Conservation (phyloP, 2,113 vertebrate genomes). For the Callipepla californica region DNA sequence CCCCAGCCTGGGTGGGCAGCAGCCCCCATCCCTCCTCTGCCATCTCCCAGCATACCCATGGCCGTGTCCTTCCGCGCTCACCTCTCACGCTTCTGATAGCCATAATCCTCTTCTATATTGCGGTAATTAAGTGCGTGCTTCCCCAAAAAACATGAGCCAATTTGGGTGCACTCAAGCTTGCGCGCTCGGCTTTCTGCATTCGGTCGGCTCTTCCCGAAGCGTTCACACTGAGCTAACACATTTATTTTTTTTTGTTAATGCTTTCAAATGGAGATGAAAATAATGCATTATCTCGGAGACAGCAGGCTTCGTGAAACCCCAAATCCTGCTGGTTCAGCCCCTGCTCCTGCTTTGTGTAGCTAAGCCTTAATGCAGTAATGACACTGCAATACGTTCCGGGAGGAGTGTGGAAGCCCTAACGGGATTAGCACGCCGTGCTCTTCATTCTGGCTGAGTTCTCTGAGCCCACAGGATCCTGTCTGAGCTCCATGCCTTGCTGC, state of each 20-base stretch:
- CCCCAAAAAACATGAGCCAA: neutral
- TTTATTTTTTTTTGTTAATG: neutral
- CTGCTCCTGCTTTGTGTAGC: neutral
- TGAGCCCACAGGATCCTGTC: neutral
- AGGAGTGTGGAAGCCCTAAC: neutral
- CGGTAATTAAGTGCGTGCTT: neutral
- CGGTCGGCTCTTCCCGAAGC: neutral
- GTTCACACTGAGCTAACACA: constrained; percentile 13
- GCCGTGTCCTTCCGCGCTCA: neutral
- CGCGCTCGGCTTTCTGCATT: neutral
- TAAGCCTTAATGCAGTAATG: neutral
- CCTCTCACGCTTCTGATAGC: neutral
- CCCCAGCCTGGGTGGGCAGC: no score
- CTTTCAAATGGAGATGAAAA: constrained; percentile 42
- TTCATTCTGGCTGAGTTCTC: neutral
- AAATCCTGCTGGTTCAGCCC: constrained; percentile 17
- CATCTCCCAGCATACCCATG: neutral
- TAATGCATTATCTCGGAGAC: neutral
- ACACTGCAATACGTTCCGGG: neutral
- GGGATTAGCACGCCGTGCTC: neutral
- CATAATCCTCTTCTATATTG: neutral
- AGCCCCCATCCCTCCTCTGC: no score
- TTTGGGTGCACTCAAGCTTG: neutral
- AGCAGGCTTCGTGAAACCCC: constrained; percentile 6
- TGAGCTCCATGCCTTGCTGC: neutral